Base-by-base conservation (phyloP, 2,797 vertebrate species). In the Eulemur albifrons region DNA sequence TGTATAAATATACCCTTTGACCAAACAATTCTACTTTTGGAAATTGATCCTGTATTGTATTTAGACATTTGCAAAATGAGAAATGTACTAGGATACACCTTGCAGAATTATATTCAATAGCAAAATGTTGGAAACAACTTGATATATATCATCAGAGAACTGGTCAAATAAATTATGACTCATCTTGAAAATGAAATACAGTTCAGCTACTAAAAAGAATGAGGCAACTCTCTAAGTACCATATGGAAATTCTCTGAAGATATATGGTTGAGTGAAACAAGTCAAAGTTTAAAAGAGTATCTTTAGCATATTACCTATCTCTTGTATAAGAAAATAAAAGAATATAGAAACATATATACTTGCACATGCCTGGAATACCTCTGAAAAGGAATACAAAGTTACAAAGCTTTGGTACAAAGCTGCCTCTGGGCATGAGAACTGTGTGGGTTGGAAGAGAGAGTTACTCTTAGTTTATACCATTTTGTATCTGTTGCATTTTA, bases 141-240 rank as follows among this genome's bases (percentile, higher is more conserved):
- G 2, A 59, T 54, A 54, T 54, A 48, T 20, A 79, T 83, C n/a
- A 85, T 61, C 40, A 85, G 14, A 35, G n/a, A 92, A 65, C 10
- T 95, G 15, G 45, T 80, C 94, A 81, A 95, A 73, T 61, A 95
- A 95, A 79, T 79, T 93, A 38, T 69, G 50, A 27, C n/a, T 92
- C 50, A 93, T 72, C 72, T 21, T 35, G 38, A 88, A 92, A 52
- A 54, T 65, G 4, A 50, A 88, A 85, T 72, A 80, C 23, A 65
- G 45, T 57, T 93, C 59, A 82, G 69, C 70, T 76, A 83, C 61
- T 92, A 12, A 93, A 63, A 90, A 91, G 18, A 95, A 95, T 40
- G 45, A 40, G 27, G 13, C 9, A 43, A 2, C 20, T 82, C 48
- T 82, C 54, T 18, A 40, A 12, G 21, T 94, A 77, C 21, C 18